Percentiles rank a stretch among this genome's conserved stretches.
Evolutionary conservation across 1,140 invertebrate genomes (phyloP).

Genomic region (Euura lappo): DNA sequence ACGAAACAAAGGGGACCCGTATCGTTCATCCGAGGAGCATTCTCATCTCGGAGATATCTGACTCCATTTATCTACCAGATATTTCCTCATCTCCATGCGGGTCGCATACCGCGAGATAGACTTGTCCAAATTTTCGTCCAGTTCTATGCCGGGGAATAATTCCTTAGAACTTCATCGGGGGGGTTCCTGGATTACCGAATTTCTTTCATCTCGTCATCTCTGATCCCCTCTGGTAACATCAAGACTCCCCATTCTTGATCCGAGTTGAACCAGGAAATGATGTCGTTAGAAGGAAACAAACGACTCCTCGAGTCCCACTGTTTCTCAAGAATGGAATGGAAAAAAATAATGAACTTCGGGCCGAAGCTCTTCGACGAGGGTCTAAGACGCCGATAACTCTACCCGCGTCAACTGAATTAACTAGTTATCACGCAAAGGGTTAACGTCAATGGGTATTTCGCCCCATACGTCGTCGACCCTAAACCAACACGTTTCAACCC

Average conservation of each 20-base stretch:
- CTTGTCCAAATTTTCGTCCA: no score
- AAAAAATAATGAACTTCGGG: no score
- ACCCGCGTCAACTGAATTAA: conserved; percentile 1
- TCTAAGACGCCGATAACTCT: no score
- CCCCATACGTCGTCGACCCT: background rate
- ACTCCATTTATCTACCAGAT: conserved; percentile 36
- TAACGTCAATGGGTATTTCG: background rate
- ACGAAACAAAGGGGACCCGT: background rate
- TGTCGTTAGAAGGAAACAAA: no score
- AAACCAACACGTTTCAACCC: background rate
- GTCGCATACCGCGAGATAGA: conserved; percentile 22
- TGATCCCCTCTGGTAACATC: no score
- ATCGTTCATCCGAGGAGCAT: background rate
- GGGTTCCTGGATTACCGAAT: background rate
- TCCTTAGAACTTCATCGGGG: background rate
- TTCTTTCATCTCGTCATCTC: no score
- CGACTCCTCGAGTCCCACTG: no score
- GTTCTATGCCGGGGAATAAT: background rate
- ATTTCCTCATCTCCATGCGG: conserved; percentile 34
- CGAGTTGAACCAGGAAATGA: no score
- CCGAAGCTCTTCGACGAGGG: no score
- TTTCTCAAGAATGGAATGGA: no score
- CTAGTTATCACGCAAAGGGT: background rate
- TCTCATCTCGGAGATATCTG: conserved; percentile 26
- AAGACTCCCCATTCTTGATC: no score